phyloP scores from a whole-genome alignment of 1,140 invertebrate genomes.

The Wiebesia pumilae region DNA sequence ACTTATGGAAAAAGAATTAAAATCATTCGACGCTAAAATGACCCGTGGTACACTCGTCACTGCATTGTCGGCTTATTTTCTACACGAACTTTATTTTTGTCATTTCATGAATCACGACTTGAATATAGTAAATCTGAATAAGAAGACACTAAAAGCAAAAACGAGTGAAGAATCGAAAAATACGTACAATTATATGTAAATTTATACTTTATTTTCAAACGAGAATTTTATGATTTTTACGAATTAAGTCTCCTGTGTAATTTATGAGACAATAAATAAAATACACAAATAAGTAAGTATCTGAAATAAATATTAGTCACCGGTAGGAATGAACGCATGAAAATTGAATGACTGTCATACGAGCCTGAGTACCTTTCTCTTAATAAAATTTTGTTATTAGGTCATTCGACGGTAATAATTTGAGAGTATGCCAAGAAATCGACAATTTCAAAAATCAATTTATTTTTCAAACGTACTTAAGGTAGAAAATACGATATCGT shows the following conservation, averaged over 20 bases:
- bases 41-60: neutral
- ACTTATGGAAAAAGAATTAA: neutral
- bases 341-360: neutral
- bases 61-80: neutral
- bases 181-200: neutral
- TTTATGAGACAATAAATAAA: slow-evolving; percentile 27
- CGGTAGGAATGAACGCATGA: neutral
- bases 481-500: no score
- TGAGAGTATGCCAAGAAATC: no score
- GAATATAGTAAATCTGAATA: neutral
- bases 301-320: neutral
- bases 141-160: neutral
- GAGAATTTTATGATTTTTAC: neutral
- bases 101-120: neutral
- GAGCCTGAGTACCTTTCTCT: neutral
- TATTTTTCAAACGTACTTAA: no score
- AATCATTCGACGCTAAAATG: neutral
- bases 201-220: slow-evolving; percentile 17
- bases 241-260: neutral
- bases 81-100: neutral
- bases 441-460: no score
- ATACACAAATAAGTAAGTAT: neutral
- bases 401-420: no score
- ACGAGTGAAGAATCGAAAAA: neutral
- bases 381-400: neutral